Conservation (phyloP, 2,888 invertebrate species). For the Acrobeloides nanus region DNA sequence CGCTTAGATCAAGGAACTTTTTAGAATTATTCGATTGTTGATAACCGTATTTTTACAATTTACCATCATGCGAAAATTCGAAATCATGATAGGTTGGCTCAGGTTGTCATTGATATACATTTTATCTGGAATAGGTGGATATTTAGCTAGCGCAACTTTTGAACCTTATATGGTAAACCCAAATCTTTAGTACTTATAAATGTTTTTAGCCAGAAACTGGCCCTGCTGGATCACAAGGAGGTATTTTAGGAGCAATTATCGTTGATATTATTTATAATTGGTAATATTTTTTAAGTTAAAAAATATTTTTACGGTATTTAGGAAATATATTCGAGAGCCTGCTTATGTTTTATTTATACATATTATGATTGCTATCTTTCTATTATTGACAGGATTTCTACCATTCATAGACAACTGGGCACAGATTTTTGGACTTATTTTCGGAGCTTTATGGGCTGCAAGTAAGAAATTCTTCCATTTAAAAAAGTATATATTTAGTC, state of each 20-base stretch:
- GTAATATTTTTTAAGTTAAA: constrained; percentile 54
- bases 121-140: constrained; percentile 87
- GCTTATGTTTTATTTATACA: constrained; percentile 27
- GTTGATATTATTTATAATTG: constrained; percentile 86
- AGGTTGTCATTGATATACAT: constrained; percentile 87
- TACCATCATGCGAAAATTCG: constrained; percentile 87
- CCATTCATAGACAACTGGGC: constrained; percentile 99
- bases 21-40: constrained; percentile 72
- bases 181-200: too few relatives aligned
- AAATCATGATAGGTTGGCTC: constrained; percentile 86
- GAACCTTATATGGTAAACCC: constrained; percentile 74
- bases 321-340: too few relatives aligned
- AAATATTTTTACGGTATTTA: too few relatives aligned
- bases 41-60: constrained; percentile 83
- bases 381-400: constrained; percentile 79
- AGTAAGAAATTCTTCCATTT: too few relatives aligned
- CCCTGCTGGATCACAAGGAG: constrained; percentile 92
- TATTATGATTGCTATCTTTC: constrained; percentile 51
- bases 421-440: constrained; percentile 60
- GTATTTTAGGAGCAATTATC: constrained; percentile 82
- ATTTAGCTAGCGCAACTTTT: constrained; percentile 90
- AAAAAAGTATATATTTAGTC: too few relatives aligned
- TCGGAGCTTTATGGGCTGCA: constrained; percentile 35
- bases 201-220: constrained; percentile 69
- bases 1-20: too few relatives aligned